phyloP scores from a whole-genome alignment of 2,797 vertebrate genomes.

The Hoplostethus mediterraneus region DNA sequence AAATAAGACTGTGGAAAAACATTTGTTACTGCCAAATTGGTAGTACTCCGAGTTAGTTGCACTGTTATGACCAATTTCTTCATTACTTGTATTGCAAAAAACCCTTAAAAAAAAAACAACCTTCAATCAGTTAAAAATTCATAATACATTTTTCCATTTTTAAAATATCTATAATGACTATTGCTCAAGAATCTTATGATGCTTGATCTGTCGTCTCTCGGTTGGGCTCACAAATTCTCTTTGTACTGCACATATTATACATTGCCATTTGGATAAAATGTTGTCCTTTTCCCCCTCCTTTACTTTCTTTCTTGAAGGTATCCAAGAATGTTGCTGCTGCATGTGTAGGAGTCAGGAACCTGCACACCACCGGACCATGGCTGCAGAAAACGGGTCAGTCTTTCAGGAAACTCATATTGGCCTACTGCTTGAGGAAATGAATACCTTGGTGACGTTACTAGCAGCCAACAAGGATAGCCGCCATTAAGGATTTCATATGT shows the following conservation, averaged over 20 bases:
- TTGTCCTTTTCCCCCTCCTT: not conserved
- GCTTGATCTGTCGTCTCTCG: not conserved
- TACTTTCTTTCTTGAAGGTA: slow-evolving; percentile 76
- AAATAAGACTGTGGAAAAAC: no score
- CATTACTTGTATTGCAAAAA: no score
- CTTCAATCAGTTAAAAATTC: no score
- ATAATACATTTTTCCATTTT: no score
- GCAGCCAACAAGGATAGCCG: not conserved
- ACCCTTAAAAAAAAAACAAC: no score
- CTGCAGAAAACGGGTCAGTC: slow-evolving; percentile 92
- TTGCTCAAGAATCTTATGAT: not conserved
- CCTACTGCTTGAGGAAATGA: not conserved
- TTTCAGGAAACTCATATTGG: not conserved
- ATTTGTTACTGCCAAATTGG: no score
- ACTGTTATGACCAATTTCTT: no score
- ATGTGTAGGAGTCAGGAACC: slow-evolving; percentile 89
- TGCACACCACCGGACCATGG: slow-evolving; percentile 86
- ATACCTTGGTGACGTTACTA: not conserved
- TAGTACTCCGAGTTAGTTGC: no score
- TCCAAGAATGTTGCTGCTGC: slow-evolving; percentile 91
- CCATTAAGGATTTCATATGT: not conserved
- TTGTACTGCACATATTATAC: not conserved
- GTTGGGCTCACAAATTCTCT: no score
- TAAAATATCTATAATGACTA: no score
- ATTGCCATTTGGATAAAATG: not conserved